Evolutionary conservation across 2,888 invertebrate species (phyloP).

Genomic region (Caenorhabditis sp.): DNA sequence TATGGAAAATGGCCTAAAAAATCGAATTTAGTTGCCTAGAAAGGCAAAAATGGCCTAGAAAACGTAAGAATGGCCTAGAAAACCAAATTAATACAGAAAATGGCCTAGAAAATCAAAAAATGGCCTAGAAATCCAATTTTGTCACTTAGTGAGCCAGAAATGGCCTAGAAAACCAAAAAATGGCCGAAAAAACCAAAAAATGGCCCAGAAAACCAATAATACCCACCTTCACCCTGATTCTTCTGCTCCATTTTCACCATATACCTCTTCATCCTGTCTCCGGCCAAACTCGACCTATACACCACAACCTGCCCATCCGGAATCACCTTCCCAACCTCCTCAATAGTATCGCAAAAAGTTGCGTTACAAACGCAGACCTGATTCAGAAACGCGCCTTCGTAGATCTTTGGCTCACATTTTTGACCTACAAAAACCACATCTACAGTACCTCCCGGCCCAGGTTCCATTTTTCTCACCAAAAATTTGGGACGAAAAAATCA

Average conservation of each 20-base stretch:
- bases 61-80: neutral
- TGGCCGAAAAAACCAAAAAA: no score
- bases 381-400: neutral
- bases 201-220: no score
- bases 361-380: constrained; percentile 1
- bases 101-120: neutral
- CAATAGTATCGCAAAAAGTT: neutral
- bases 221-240: no score
- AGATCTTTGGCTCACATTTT: neutral
- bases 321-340: neutral
- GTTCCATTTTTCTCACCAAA: no score
- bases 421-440: neutral
- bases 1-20: no score
- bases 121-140: neutral
- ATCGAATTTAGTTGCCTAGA: no score
- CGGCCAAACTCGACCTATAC: neutral
- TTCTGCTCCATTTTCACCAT: neutral
- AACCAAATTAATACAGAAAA: neutral
- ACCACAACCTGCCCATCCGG: neutral
- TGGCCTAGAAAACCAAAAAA: constrained; percentile 2
- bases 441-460: no score
- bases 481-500: no score
- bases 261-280: neutral
- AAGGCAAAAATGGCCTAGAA: constrained; percentile 2
- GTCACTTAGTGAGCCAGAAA: neutral